phyloP scores from a whole-genome alignment of 2,113 vertebrate genomes.

The Tinamus guttatus region DNA sequence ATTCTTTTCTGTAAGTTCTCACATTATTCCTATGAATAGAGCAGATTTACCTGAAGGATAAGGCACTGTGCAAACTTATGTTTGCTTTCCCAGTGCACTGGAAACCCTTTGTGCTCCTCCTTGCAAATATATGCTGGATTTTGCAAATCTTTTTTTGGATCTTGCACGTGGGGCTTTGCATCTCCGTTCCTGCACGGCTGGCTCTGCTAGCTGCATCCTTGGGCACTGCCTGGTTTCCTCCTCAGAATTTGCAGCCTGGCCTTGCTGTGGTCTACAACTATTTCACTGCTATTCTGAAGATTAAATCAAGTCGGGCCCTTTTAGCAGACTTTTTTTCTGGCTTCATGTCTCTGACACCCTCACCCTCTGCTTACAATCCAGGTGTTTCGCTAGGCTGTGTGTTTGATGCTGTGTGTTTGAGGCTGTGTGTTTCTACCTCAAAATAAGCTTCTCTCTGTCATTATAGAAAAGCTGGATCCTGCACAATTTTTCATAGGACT shows the following conservation, averaged over 20 bases:
- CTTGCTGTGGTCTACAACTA: not conserved
- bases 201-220: fast-evolving
- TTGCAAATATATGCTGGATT: not conserved
- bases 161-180: not conserved
- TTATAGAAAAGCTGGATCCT: not conserved
- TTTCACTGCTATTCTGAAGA: not conserved
- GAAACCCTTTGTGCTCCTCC: not conserved
- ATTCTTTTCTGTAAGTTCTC: not conserved
- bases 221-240: not conserved
- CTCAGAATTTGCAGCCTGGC: not conserved
- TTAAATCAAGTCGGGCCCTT: not conserved
- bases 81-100: not conserved
- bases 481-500: not conserved
- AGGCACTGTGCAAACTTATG: fast-evolving
- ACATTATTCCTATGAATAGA: fast-evolving
- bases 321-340: not conserved
- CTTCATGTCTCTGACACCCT: not conserved
- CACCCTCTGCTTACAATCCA: not conserved
- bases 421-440: not conserved
- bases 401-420: not conserved
- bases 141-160: not conserved
- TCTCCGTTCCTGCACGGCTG: not conserved
- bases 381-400: not conserved
- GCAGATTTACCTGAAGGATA: not conserved
- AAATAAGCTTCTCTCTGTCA: not conserved